Evolutionary conservation across 2,113 vertebrate genomes (phyloP).

Genomic region (Sturnira hondurensis): DNA sequence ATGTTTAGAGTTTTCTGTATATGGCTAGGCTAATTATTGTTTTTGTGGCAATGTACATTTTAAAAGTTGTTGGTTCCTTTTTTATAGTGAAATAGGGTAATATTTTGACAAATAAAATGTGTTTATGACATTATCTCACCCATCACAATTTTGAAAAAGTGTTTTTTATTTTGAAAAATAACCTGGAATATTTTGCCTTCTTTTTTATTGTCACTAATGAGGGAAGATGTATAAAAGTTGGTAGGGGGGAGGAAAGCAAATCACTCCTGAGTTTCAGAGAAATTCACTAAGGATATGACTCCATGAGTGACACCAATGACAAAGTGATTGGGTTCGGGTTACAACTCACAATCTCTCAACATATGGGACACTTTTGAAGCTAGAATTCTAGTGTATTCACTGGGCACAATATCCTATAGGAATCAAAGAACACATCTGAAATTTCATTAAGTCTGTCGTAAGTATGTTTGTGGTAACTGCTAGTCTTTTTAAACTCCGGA

Average conservation of each 20-base stretch:
- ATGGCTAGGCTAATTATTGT: background rate
- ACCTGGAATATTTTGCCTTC: background rate
- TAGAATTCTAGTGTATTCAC: conserved; percentile 10
- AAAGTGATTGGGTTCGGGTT: conserved; percentile 38
- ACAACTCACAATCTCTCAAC: background rate
- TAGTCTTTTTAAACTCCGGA: background rate
- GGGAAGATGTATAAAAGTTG: conserved; percentile 2
- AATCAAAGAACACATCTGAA: conserved; percentile 49
- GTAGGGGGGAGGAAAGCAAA: background rate
- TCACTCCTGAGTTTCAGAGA: background rate
- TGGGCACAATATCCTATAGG: background rate
- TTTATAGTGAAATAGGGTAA: background rate
- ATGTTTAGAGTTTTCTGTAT: background rate
- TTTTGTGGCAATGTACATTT: background rate
- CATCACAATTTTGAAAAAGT: background rate
- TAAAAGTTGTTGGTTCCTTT: background rate
- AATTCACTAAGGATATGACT: background rate
- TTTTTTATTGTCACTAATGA: background rate
- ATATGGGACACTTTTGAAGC: conserved; percentile 11
- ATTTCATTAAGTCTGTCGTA: background rate
- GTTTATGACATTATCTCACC: background rate
- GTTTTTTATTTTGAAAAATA: conserved; percentile 12
- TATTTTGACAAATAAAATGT: background rate
- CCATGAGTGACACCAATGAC: conserved; percentile 6
- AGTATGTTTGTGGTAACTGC: background rate